Percentiles rank a stretch among this genome's conserved stretches.
These are phyloP conservation scores for Porites cylindrica DNA, from an alignment of 92 coral and sea anemone genomes.

Conservation along the genomic window DNA sequence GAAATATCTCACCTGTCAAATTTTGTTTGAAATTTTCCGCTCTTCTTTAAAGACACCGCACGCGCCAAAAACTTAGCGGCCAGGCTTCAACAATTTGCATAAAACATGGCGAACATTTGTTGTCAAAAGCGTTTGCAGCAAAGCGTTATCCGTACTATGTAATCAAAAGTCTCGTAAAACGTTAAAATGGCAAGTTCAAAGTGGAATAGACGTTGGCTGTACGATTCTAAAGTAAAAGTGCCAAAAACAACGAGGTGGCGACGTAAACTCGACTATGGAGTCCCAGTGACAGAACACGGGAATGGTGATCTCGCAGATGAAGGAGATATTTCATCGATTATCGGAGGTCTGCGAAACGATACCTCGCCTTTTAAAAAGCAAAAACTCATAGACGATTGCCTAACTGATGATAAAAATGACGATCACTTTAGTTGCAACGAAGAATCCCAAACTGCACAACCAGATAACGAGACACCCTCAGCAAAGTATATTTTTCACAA, in stretches of 20 bases:
- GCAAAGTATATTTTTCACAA: too few species aligned
- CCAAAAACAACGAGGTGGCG: slow-evolving; percentile 36
- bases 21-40: too few species aligned
- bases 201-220: slow-evolving; percentile 38
- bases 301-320: background rate
- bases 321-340: slow-evolving; percentile 24
- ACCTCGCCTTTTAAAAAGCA: slow-evolving; percentile 28
- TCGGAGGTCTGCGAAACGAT: slow-evolving; percentile 23
- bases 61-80: too few species aligned
- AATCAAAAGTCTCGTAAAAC: background rate
- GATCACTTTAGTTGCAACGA: slow-evolving; percentile 5
- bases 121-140: too few species aligned
- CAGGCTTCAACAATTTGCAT: background rate
- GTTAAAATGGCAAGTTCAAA: slow-evolving; percentile 9
- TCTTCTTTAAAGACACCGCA: background rate
- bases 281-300: background rate
- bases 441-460: background rate
- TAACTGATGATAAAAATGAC: background rate
- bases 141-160: too few species aligned
- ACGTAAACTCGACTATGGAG: slow-evolving; percentile 20
- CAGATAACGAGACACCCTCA: background rate
- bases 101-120: background rate
- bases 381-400: slow-evolving; percentile 23
- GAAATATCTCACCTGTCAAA: background rate
- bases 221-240: slow-evolving; percentile 26